Evolutionary conservation across 2,888 invertebrate genomes (phyloP).

Genomic region (Galerucella pusilla): DNA sequence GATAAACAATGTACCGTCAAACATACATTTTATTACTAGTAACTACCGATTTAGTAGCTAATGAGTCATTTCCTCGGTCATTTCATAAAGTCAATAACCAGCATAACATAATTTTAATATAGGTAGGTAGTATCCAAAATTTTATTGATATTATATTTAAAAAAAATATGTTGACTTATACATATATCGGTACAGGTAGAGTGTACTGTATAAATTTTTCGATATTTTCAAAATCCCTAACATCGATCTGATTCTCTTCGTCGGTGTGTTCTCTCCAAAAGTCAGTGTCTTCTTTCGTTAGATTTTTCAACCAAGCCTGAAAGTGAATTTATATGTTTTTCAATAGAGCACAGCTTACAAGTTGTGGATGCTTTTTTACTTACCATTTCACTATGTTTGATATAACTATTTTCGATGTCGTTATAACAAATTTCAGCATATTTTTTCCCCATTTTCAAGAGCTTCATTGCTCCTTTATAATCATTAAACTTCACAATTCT

Average conservation of each 20-base stretch:
- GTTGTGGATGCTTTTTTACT: neutral
- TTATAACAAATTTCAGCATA: slow-evolving; percentile 63
- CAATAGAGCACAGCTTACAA: no score
- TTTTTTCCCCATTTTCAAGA: slow-evolving; percentile 64
- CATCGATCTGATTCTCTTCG: slow-evolving; percentile 63
- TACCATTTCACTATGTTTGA: slow-evolving; percentile 68
- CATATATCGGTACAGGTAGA: slow-evolving; percentile 53
- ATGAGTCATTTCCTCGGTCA: slow-evolving; percentile 8
- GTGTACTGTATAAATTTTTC: slow-evolving; percentile 55
- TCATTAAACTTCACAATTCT: slow-evolving; percentile 65
- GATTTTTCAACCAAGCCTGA: slow-evolving; percentile 69
- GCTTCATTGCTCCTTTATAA: slow-evolving; percentile 58
- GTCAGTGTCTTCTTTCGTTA: slow-evolving; percentile 62
- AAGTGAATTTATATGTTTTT: slow-evolving; percentile 31
- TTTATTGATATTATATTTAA: slow-evolving; percentile 1
- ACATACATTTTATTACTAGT: neutral
- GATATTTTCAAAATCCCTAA: slow-evolving; percentile 65
- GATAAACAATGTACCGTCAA: neutral
- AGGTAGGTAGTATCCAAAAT: neutral
- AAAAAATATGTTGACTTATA: slow-evolving; percentile 33
- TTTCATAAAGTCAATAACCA: slow-evolving; percentile 18
- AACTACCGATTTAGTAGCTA: neutral
- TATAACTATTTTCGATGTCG: slow-evolving; percentile 66
- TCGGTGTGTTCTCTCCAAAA: slow-evolving; percentile 69
- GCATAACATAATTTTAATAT: neutral